Base-by-base conservation (phyloP, 2,113 vertebrate species). In the Miniopterus natalensis region DNA sequence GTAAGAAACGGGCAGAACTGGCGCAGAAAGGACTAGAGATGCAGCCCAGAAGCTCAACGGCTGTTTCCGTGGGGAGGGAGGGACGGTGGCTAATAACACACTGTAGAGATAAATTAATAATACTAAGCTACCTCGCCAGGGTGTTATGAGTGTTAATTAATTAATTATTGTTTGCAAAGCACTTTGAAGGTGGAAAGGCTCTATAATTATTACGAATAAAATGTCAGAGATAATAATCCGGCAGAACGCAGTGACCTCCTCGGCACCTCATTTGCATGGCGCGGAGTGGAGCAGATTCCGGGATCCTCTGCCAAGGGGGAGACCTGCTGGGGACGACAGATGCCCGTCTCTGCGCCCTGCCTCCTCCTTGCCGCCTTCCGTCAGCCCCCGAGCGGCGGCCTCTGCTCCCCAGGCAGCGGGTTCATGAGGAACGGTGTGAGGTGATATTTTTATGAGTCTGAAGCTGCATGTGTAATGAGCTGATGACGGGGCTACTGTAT, bases 111-210 rank as follows among this genome's bases (percentile, higher is more conserved):
- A 97, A 97, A 97, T 98, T 97, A 97, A 96, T 98, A 97, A 97
- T 94, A 90, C 96, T 73, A 92, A 94, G 96, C 94, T 97, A 97
- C 97, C 96, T 97, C 88, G 78, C 95, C 75, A 53, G 96, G 97
- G 95, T 97, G 97, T 96, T 95, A 96, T 36, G 79, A 80, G 93
- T 97, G 97, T 98, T 98, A 98, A 98, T 98, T 98, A 97, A 98
- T 98, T 98, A 98, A 98, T 97, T 97, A 97, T 97, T 98, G 97
- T 98, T 98, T 98, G 95, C 95, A 96, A 96, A 97, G 97, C 97
- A 98, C 96, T 97, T 97, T 97, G 96, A 97, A 97, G 96, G 97
- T 97, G 96, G 97, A 97, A 98, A 97, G 97, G 93, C 94, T 96
- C 95, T 96, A 87, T 98, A 97, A 97, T 97, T 97, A 98, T 97